Base-by-base conservation (phyloP, 2,113 vertebrate genomes). In the Blennius ocellaris region DNA sequence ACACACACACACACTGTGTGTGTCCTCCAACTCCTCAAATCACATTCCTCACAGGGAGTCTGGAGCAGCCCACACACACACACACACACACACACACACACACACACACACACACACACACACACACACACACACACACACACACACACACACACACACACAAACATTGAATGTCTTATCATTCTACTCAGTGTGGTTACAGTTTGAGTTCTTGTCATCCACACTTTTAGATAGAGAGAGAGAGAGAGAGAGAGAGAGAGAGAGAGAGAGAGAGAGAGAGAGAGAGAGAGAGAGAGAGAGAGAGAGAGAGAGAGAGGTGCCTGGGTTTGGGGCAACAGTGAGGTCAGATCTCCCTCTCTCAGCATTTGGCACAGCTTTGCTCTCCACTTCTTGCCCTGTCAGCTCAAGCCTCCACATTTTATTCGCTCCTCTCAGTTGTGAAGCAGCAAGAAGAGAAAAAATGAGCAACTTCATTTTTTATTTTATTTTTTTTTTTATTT, bases 301-400 rank as follows among this genome's bases (percentile, higher is more conserved):
- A 30, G 21, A 1, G 40, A 9, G 3, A 59, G 21, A 30, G 21
- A 4, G 21, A 30, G 21, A 30, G 14, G 16, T 44, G 8, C 0
- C 54, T 51, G 54, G 30, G 40, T 72, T 15, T 14, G 57, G 45
- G 54, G 55, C 50, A 51, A n/a, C 37, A 14, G 69, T 81, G 67
- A 85, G 75, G 78, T 87, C 86, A 88, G 44, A 68, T 54, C 36
- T 62, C 43, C 56, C 50, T 67, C 69, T 52, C 44, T 76, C 60
- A 7, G 67, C 57, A 65, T 80, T 67, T 73, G 82, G 68, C 77
- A 82, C 75, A 9, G 61, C 68, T 73, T 65, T 58, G 43, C 84
- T 75, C 84, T 75, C 76, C 71, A 21, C 51, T 78, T 81, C 83
- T 80, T 73, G 81, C 68, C 55, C 14, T 69, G 73, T 87, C 83